Base-by-base conservation (phyloP, 2,797 vertebrate species). In the Enteromius radiatus region DNA sequence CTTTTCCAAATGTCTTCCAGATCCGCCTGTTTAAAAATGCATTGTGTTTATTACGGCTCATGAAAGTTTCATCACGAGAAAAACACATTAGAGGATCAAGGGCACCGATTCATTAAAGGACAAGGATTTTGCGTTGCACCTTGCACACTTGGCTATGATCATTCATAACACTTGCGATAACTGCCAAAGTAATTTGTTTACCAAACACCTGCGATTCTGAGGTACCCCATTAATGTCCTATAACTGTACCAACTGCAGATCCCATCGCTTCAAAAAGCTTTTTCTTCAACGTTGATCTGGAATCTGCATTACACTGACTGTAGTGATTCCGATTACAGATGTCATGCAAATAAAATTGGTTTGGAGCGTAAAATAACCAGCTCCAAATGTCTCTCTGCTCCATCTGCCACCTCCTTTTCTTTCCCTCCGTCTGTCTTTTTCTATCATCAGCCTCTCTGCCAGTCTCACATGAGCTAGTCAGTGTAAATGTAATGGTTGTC, bases 41-140 rank as follows among this genome's bases (percentile, higher is more conserved):
- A 93, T 93, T 89, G 87, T 92, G 92, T 93, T 94, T 93, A 93
- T 93, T 93, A 92, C 90, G 88, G 92, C 93, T 92, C 93, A 94
- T 93, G 91, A 92, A 91, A 91, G 92, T 93, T 93, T 91, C 87
- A 90, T 89, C 45, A 1, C 11, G 8, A 41, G 28, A 78, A 75
- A 82, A 83, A 82, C 79, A 71, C 78, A 82, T 76, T 69, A 78
- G 80, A 73, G 47, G 68, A 82, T 82, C 80, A 85, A 85, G 84
- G 84, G 61, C 80, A 83, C 31, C 11, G 49, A 79, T 85, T 82
- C 80, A 81, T 83, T 79, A 83, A 75, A 78, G 76, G 76, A 79
- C 68, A 68, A 68, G 49, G 45, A 64, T 77, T 65, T 71, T 15
- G n/a, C 31, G 59, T 69, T 56, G 59, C 75, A 65, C 84, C 79